Conservation (phyloP, 2,888 invertebrate species). For the Frankliniella intonsa region DNA sequence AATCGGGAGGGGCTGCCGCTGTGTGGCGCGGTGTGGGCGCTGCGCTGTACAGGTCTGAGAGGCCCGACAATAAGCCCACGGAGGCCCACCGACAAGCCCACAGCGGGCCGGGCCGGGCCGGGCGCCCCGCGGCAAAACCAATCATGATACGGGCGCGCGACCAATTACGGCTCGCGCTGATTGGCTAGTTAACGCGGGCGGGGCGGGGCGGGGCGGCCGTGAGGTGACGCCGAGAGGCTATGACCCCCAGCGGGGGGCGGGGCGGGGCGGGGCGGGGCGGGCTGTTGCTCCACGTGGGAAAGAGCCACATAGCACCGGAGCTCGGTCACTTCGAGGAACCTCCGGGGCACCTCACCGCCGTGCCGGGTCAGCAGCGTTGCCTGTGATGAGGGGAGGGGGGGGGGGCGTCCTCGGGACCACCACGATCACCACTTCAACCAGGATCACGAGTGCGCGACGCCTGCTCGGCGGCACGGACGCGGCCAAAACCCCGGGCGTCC, state of each 20-base stretch:
- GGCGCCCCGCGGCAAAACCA: background rate
- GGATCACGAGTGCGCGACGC: too few relatives aligned
- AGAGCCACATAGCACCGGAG: background rate
- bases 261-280: background rate
- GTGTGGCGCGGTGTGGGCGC: too few relatives aligned
- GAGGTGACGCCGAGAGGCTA: background rate
- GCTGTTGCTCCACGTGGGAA: background rate
- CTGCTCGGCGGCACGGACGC: background rate
- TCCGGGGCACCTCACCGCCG: background rate
- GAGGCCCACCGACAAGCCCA: too few relatives aligned
- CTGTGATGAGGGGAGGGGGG: background rate
- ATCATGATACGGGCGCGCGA: background rate
- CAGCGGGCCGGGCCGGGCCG: background rate
- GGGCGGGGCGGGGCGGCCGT: background rate
- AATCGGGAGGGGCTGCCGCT: too few relatives aligned
- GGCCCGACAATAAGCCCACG: too few relatives aligned
- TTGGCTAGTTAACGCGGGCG: slow-evolving; percentile 2
- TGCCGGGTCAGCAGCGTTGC: background rate
- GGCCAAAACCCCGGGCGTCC: background rate
- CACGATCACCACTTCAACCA: background rate
- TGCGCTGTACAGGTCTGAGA: too few relatives aligned
- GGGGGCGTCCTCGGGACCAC: background rate
- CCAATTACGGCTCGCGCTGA: slow-evolving; percentile 17
- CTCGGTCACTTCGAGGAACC: background rate
- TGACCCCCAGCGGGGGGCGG: background rate